Base-by-base conservation (phyloP, 2,888 invertebrate genomes). In the Nowickia ferox region DNA sequence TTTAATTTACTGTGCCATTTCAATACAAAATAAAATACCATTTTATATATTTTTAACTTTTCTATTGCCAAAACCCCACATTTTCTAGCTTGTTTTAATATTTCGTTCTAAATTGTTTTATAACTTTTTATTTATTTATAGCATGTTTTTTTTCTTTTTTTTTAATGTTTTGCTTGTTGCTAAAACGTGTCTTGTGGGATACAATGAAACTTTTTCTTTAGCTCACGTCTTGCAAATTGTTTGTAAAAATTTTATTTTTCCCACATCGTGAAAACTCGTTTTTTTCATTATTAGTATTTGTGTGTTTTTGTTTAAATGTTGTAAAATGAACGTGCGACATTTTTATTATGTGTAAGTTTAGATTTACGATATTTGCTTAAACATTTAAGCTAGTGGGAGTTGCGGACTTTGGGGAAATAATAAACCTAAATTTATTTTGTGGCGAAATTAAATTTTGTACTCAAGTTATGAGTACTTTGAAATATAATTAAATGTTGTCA, bases 161-260 rank as follows among this genome's bases (percentile, higher is more conserved):
- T 42, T 40, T 15, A 61, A n/a, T 40, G 1, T 65, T 76, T 40
- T 40, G 40, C 17, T 42, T 11, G n/a, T 65, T 53, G 53, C 1
- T n/a, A 42, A 55, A n/a, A 65, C 65, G 53, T 65, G 53, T 19
- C n/a, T 9, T 9, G 53, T 44, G n/a, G 46, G 59, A 11, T 72
- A 48, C 30, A 59, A 30, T 15, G 9, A 57, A 57, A 30, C 4
- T 30, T 30, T 57, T 10, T 57, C 15, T 57, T 57, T 30, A 8
- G 15, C 13, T 57, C 59, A 59, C 72, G 72, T 72, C 59, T 48
- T 55, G 59, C n/a, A 72, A 57, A 59, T 48, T 9, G 46, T 48
- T 46, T 30, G 13, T 57, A 30, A 13, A 30, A 57, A 30, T 57
- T 8, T 19, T 53, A 30, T 55, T 71, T 30, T 71, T 72, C 72